These are phyloP conservation scores for Drosophila ficusphila DNA, from an alignment of 1,140 invertebrate species.

Conservation along the genomic window DNA sequence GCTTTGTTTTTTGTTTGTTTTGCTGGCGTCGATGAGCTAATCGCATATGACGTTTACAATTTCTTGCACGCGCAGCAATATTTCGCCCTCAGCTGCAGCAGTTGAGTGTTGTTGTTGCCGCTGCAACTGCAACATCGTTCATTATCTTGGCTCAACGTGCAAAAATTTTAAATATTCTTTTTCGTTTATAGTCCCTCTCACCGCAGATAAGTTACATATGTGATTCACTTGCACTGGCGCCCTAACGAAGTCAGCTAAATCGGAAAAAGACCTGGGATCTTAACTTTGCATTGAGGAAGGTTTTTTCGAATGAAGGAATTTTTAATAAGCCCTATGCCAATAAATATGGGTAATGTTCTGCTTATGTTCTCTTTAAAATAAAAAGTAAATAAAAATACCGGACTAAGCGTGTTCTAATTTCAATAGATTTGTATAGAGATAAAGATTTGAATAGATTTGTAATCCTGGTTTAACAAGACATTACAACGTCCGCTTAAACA, in stretches of 20 bases:
- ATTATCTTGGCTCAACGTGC: slow-evolving; percentile 58
- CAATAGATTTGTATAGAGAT: too few species aligned
- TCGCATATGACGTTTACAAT: slow-evolving; percentile 65
- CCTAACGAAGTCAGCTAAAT: neutral
- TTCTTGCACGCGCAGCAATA: slow-evolving; percentile 76
- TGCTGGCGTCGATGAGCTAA: slow-evolving; percentile 74
- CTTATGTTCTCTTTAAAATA: too few species aligned
- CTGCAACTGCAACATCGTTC: slow-evolving; percentile 18
- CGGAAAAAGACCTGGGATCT: neutral
- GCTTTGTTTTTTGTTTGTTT: slow-evolving; percentile 36
- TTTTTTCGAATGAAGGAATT: too few species aligned
- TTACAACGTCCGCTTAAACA: too few species aligned
- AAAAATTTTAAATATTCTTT: slow-evolving; percentile 56
- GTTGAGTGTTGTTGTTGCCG: slow-evolving; percentile 24
- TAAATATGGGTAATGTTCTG: too few species aligned
- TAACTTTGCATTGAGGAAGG: neutral
- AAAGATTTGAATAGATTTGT: too few species aligned
- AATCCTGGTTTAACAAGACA: too few species aligned
- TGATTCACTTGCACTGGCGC: slow-evolving; percentile 33
- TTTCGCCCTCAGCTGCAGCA: slow-evolving; percentile 56
- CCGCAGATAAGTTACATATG: slow-evolving; percentile 3
- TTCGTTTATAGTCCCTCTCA: slow-evolving; percentile 20
- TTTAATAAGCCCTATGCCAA: too few species aligned
- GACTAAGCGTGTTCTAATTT: too few species aligned
- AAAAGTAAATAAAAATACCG: too few species aligned